Evolutionary conservation across 1,140 invertebrate genomes (phyloP), one percentile per base, ranked within the genome.

Genomic region (Heliothis virescens): DNA sequence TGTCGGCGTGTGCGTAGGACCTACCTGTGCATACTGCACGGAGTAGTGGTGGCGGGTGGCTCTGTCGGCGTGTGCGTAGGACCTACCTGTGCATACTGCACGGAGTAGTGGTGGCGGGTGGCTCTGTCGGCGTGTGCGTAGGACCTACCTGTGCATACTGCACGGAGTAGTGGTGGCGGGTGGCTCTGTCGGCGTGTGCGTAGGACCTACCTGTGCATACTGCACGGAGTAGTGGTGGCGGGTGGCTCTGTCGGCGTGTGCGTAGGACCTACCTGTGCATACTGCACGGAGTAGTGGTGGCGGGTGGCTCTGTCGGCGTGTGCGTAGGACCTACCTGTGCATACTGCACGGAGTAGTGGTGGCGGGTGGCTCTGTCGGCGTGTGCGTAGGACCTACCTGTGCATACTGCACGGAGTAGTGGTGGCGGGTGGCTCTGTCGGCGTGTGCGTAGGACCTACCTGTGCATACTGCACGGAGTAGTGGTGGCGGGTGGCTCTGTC

Each of bases 381-480:
- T 85, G 80, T 26, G 89, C 87, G 75, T 94, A 94, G 48, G 87
- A 86, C 0, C 92, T n/a, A 86, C 86, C 86, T 87, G 86, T 21
- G 83, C 83, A 26, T 84, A 85, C 74, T 88, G 85, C 82, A 86
- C 80, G 50, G 79, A 85, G 62, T 91, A 91, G 80, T 90, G 89
- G 7, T 85, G 87, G 9, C 81, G 52, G 1, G 89, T 86, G 53
- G 84, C 83, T 0, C 86, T 80, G 57, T 90, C 86, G 3, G 90
- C 89, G 74, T 85, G 80, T 26, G 89, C 87, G 75, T 94, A 94
- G 48, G 87, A 86, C 0, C 92, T n/a, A 86, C 86, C 86, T 87
- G 86, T 21, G 83, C 83, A 26, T 84, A 85, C 74, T 88, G 85
- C 82, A 86, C 80, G 50, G 79, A 85, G 62, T 91, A 91, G 80